Evolutionary conservation across 2,113 vertebrate species (phyloP).

Genomic region (Pseudopodoces humilis): DNA sequence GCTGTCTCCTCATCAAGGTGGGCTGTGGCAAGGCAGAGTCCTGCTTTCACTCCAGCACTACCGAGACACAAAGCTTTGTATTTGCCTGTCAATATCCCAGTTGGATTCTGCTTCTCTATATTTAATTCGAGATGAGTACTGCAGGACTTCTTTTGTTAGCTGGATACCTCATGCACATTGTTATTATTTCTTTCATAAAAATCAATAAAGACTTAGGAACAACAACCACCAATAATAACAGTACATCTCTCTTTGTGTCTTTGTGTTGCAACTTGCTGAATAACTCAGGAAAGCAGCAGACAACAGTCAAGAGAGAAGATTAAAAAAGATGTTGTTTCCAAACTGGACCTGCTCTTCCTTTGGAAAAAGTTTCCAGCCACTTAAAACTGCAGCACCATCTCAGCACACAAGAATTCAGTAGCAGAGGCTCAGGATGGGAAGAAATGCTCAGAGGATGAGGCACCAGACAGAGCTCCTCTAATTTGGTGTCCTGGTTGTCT

Average conservation of each 20-base stretch:
- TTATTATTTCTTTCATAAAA: constrained; percentile 64
- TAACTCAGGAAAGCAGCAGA: neutral
- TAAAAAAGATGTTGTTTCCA: neutral
- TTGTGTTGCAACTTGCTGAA: neutral
- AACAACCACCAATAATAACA: constrained; percentile 53
- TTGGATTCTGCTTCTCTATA: constrained; percentile 30
- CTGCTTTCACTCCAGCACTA: neutral
- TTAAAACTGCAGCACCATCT: neutral
- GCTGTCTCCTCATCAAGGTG: neutral
- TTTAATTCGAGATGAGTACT: constrained; percentile 48
- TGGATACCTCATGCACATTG: constrained; percentile 35
- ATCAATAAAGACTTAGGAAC: constrained; percentile 62
- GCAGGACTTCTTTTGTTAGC: constrained; percentile 64
- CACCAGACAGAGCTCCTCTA: neutral
- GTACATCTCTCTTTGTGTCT: constrained; percentile 31
- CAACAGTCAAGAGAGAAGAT: neutral
- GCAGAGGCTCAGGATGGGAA: neutral
- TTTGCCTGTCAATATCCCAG: constrained; percentile 57
- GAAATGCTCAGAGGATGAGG: neutral
- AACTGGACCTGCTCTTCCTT: neutral
- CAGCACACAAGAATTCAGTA: neutral
- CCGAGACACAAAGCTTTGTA: constrained; percentile 14
- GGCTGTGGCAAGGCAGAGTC: neutral
- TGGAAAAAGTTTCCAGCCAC: neutral
- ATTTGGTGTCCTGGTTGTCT: neutral